Evolutionary conservation across 1,140 invertebrate species (phyloP).

Genomic region (Ganaspis sp.): DNA sequence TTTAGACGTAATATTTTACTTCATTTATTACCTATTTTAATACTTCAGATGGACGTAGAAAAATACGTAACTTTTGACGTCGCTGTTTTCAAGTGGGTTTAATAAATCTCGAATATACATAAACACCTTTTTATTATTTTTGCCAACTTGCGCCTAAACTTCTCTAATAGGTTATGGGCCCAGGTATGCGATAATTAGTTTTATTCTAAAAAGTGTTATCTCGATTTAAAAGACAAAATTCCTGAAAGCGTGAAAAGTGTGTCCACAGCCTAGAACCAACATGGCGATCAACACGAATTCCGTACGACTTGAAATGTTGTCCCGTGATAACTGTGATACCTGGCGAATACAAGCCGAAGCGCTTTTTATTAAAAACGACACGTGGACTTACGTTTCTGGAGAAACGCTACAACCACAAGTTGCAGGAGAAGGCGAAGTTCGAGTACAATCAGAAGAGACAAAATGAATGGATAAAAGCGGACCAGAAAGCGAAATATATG

Average conservation of each 20-base stretch:
- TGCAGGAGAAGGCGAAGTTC: neutral
- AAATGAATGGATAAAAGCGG: neutral
- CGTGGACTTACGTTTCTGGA: neutral
- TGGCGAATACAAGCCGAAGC: neutral
- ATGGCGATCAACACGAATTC: too few relatives aligned
- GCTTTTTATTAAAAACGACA: too few relatives aligned
- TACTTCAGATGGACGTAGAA: too few relatives aligned
- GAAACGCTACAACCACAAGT: neutral
- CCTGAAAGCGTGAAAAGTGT: neutral
- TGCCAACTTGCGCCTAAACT: too few relatives aligned
- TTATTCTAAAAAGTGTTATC: neutral
- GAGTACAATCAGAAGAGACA: neutral
- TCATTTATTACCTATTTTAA: too few relatives aligned
- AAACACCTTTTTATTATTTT: too few relatives aligned
- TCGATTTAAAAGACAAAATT: neutral
- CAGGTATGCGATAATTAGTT: neutral
- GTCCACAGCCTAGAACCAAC: too few relatives aligned
- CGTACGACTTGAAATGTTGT: neutral
- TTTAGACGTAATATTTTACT: too few relatives aligned
- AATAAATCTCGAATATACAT: too few relatives aligned
- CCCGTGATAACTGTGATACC: neutral
- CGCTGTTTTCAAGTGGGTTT: too few relatives aligned
- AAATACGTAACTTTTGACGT: too few relatives aligned
- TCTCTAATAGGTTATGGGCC: too few relatives aligned
- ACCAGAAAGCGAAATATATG: constrained; percentile 39